Percentiles rank a stretch among this genome's conserved stretches.
phyloP scores from a whole-genome alignment of 1,140 invertebrate species.

The Metopolophium dirhodum region DNA sequence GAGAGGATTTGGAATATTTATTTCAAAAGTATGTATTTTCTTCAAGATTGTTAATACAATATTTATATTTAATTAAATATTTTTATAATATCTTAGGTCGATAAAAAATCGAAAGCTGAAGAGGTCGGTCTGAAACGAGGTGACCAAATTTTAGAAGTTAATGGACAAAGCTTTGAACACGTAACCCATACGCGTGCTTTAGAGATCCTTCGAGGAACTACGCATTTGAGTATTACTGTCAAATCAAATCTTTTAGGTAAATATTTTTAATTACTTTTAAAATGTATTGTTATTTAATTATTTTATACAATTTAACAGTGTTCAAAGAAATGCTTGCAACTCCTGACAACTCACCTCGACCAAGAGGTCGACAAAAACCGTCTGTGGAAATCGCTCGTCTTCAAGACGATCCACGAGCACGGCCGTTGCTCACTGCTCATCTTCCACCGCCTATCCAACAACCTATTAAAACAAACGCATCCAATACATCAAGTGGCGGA shows the following conservation, averaged over 20 bases:
- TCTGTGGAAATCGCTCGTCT: conserved; percentile 68
- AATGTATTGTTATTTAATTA: background rate
- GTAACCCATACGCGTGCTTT: conserved; percentile 88
- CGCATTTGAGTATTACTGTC: conserved; percentile 94
- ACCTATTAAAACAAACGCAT: conserved; percentile 66
- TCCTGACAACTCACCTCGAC: conserved; percentile 80
- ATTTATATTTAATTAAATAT: background rate
- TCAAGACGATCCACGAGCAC: conserved; percentile 72
- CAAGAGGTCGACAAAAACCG: conserved; percentile 65
- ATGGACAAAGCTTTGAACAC: conserved; percentile 94
- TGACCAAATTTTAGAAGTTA: conserved; percentile 97
- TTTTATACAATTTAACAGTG: conserved; percentile 63
- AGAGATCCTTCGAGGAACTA: conserved; percentile 90
- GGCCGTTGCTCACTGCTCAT: conserved; percentile 65
- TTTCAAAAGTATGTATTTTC: conserved; percentile 75
- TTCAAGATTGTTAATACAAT: background rate
- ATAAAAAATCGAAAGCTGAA: conserved; percentile 90
- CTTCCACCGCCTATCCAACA: conserved; percentile 63
- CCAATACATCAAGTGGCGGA: conserved; percentile 66
- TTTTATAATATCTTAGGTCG: conserved; percentile 67
- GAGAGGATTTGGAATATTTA: conserved; percentile 89
- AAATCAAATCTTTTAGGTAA: conserved; percentile 91
- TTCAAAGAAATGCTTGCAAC: conserved; percentile 86
- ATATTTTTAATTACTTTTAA: conserved; percentile 34
- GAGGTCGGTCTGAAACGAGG: conserved; percentile 96